phyloP scores from a whole-genome alignment of 2,113 vertebrate genomes.

The Cynopterus brachyotis region DNA sequence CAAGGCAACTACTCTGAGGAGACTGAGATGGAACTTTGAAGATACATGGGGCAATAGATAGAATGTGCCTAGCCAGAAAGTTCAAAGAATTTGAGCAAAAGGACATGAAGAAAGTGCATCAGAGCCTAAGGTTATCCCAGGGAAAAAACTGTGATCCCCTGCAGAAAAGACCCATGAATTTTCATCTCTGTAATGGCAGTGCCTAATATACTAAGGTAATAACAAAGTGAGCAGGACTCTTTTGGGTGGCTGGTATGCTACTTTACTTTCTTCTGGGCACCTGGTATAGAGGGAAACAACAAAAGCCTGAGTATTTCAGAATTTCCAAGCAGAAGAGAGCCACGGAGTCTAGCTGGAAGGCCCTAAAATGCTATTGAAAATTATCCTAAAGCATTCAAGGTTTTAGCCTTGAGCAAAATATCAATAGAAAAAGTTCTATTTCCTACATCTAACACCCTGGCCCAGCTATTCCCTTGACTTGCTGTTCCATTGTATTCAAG shows the following conservation, averaged over 20 bases:
- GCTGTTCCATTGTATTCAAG: not conserved
- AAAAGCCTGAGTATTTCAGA: not conserved
- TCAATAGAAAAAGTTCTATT: not conserved
- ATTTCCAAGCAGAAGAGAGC: not conserved
- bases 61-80: not conserved
- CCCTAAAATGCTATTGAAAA: not conserved
- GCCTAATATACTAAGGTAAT: not conserved
- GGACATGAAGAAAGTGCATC: not conserved
- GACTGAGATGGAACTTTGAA: not conserved
- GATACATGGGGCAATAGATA: not conserved
- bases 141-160: not conserved
- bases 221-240: not conserved
- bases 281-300: not conserved
- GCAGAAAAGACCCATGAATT: not conserved
- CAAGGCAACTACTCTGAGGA: not conserved
- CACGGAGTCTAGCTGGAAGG: not conserved
- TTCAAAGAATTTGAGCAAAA: not conserved
- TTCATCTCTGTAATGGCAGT: not conserved
- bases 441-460: not conserved
- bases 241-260: not conserved
- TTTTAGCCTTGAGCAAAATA: slow-evolving; percentile 16
- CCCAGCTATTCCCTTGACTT: not conserved
- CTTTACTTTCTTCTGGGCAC: not conserved
- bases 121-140: not conserved
- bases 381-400: not conserved